Percentiles rank a stretch among this genome's conserved stretches.
Conservation (phyloP, 2,797 vertebrate species). For the Orestias chungarensis region DNA sequence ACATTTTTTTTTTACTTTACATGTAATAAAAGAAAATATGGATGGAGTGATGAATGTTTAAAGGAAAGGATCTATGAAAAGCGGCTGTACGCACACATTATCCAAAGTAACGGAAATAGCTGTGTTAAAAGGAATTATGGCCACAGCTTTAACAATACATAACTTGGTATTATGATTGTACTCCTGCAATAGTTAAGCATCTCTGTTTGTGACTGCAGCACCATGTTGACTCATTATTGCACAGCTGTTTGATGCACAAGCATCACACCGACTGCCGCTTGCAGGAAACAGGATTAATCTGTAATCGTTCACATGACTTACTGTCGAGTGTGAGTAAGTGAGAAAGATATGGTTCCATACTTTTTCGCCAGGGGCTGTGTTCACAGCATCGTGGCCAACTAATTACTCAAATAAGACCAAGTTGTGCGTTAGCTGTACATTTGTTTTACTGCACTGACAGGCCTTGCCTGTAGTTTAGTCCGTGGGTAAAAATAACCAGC, state of each 20-base stretch:
- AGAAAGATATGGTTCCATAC: background rate
- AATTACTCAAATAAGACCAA: background rate
- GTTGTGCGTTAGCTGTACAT: background rate
- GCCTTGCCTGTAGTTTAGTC: background rate
- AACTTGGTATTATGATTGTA: background rate
- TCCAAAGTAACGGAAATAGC: background rate
- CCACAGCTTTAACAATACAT: background rate
- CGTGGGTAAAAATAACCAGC: background rate
- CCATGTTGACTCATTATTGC: conserved; percentile 39
- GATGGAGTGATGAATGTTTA: background rate
- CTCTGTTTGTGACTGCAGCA: conserved; percentile 31
- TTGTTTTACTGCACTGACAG: background rate
- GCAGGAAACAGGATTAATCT: conserved; percentile 55
- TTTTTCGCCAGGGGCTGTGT: background rate
- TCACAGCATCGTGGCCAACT: background rate
- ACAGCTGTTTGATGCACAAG: conserved; percentile 49
- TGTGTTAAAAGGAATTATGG: background rate
- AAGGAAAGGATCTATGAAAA: background rate
- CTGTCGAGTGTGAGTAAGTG: background rate
- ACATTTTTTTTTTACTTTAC: background rate
- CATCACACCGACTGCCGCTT: conserved; percentile 45
- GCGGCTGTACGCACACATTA: background rate
- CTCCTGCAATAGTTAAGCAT: background rate
- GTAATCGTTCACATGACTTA: conserved; percentile 59
- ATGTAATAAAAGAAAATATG: background rate